Conservation (phyloP, 2,888 invertebrate species). For the Chrysina gloriosa region DNA sequence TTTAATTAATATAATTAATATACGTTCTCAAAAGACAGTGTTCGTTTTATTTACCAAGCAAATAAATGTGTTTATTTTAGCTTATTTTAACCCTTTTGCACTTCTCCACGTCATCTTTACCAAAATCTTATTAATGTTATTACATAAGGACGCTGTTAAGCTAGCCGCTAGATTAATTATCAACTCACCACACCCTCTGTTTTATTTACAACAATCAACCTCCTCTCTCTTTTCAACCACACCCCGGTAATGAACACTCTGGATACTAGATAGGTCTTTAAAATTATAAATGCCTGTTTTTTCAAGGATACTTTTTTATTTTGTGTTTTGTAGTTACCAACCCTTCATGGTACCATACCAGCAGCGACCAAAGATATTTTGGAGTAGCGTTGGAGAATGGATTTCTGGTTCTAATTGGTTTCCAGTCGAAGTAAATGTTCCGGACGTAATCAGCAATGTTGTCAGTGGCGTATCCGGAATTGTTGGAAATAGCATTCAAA, state of each 20-base stretch:
- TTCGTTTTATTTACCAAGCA: too few relatives aligned
- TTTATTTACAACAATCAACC: neutral
- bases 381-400: conserved; percentile 55
- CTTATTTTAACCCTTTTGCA: too few relatives aligned
- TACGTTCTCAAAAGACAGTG: too few relatives aligned
- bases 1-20: too few relatives aligned
- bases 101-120: too few relatives aligned
- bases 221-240: neutral
- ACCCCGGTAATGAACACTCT: too few relatives aligned
- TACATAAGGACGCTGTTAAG: too few relatives aligned
- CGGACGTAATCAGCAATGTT: conserved; percentile 67
- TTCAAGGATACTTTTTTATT: neutral
- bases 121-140: too few relatives aligned
- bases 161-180: neutral
- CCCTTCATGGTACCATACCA: neutral
- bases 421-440: conserved; percentile 74
- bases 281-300: neutral
- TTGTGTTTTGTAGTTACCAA: conserved; percentile 22
- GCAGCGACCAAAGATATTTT: conserved; percentile 26
- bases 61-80: too few relatives aligned
- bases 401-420: conserved; percentile 70
- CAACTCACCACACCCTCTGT: neutral
- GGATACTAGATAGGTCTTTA: too few relatives aligned
- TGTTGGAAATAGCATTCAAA: conserved; percentile 43
- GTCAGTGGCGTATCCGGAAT: conserved; percentile 46